These are phyloP conservation scores for Sebastes hubbsi DNA, from an alignment of 2,797 vertebrate species.

Conservation along the genomic window DNA sequence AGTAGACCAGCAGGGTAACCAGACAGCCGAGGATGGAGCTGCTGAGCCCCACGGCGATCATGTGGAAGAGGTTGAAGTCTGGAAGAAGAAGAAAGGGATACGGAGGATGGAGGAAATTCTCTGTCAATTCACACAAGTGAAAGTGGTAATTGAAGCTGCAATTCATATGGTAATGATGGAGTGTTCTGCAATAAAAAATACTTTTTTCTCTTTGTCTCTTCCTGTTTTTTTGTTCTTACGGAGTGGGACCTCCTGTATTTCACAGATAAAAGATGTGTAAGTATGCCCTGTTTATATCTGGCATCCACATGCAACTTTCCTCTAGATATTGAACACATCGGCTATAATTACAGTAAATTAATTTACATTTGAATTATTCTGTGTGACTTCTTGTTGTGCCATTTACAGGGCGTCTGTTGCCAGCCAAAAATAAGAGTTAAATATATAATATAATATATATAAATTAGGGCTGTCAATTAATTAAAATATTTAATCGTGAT, in stretches of 20 bases:
- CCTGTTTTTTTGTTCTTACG: neutral
- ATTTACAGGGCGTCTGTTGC: neutral
- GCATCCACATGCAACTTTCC: neutral
- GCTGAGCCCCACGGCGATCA: constrained; percentile 95
- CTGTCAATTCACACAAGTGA: constrained; percentile 9
- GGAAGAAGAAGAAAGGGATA: constrained; percentile 1
- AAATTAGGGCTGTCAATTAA: too few species aligned
- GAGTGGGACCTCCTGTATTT: neutral
- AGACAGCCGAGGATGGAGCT: constrained; percentile 96
- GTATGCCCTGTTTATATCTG: neutral
- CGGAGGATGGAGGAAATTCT: neutral
- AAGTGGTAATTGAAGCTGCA: constrained; percentile 26
- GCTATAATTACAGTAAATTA: neutral
- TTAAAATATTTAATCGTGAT: too few species aligned
- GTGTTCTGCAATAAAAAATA: neutral
- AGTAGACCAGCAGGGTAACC: constrained; percentile 93
- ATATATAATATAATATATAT: neutral
- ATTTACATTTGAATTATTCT: neutral
- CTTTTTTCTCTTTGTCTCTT: neutral
- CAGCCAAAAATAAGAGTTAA: neutral
- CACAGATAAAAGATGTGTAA: neutral
- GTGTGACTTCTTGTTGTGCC: neutral
- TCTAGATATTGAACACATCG: neutral
- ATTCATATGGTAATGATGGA: constrained; percentile 31
- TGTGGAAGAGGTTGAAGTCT: constrained; percentile 98